Evolutionary conservation across 2,113 vertebrate species (phyloP).

Genomic region (Lophura nycthemera): DNA sequence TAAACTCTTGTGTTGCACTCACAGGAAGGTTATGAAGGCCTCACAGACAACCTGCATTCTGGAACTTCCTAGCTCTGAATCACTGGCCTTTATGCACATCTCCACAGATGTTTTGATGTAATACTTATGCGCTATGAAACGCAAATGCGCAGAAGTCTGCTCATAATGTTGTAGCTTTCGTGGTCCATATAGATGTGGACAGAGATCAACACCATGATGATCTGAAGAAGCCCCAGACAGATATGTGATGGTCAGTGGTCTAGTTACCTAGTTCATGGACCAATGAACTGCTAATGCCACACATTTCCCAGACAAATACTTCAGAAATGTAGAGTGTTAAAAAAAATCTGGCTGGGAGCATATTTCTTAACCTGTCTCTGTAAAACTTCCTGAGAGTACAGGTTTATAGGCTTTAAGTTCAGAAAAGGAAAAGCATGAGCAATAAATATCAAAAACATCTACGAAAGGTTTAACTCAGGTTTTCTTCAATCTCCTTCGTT

Average conservation of each 20-base stretch:
- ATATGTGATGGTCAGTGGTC: too few species aligned
- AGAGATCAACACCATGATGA: too few species aligned
- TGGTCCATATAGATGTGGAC: not conserved
- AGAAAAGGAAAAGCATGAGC: not conserved
- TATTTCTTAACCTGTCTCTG: not conserved
- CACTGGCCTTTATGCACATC: not conserved
- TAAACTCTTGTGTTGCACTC: not conserved
- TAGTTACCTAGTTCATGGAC: not conserved
- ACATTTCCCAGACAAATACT: not conserved
- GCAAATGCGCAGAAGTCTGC: accelerated
- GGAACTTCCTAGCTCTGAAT: not conserved
- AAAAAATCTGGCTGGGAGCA: not conserved
- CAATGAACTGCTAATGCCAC: accelerated
- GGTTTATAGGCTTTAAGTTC: not conserved
- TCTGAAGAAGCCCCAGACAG: not conserved
- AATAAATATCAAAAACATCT: not conserved
- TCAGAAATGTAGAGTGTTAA: not conserved
- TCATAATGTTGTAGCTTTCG: not conserved
- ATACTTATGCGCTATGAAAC: not conserved
- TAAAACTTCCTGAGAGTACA: constrained; percentile 1
- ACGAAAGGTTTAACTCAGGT: not conserved
- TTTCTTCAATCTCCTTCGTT: not conserved
- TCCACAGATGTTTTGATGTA: not conserved
- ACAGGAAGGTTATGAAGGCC: not conserved
- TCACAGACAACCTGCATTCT: not conserved